Base-by-base conservation (phyloP, 2,888 invertebrate genomes). In the Punctoribates punctum region DNA sequence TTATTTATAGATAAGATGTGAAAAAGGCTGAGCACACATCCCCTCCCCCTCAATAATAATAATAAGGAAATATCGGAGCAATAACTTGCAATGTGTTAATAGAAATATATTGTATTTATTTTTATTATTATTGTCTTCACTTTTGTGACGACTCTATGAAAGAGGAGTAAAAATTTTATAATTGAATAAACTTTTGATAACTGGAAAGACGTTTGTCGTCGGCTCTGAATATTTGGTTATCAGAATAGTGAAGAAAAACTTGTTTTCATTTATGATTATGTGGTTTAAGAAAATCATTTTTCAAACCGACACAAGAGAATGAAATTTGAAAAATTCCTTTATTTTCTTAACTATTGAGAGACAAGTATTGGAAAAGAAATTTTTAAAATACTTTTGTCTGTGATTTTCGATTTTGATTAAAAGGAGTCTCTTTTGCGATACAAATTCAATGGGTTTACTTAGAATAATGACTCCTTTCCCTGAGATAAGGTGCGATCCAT, bases 1-100 rank as follows among this genome's bases (percentile, higher is more conserved):
- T 65, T 65, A 65, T 65, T 65, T n/a, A 57, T 57, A 65, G 65
- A 65, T 65, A 27, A 65, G 34, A 34, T 65, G 65, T 65, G 38
- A 62, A 65, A 60, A 65, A 65, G 23, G 57, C 11, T 23, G 13
- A 23, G 57, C 8, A 25, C 9, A 11, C 11, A 65, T 65, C 29
- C 27, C 65, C 34, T 65, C 65, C 34, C 34, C 29, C 5, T 65
- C n/a, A 5, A 62, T 23, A 54, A 3, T 48, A 54, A 34, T 29
- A 62, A 65, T 65, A 65, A 65, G 65, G 65, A 65, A 65, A 65
- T 65, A 11, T 20, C 6, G 8, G 1, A 8, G 8, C 20, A 54
- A 54, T 48, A 48, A 17, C 48, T 48, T n/a, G n/a, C 48, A 5
- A 8, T 25, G 23, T 57, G 23, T 65, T 27, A 13, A n/a, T 65